phyloP scores from a whole-genome alignment of 30 jellyfish, hydroid and myxozoan species.

The Rhopilema esculentum region DNA sequence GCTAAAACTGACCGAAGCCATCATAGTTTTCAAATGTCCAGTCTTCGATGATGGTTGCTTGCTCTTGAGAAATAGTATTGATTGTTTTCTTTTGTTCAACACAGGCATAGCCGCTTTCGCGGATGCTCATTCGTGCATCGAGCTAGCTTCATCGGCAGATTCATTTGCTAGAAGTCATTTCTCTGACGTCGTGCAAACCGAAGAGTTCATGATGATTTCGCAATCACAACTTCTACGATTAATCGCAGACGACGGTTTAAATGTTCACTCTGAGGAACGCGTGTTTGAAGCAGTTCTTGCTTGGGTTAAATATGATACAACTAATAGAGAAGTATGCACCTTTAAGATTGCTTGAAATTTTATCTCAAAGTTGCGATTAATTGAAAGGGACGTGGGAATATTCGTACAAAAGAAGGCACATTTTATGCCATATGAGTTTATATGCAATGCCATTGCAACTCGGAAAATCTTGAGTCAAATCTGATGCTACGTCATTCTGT shows the following conservation, averaged over 20 bases:
- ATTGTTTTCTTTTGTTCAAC: neutral
- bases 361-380: too few relatives aligned
- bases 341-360: neutral
- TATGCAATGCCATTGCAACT: too few relatives aligned
- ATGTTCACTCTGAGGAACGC: slow-evolving; percentile 96
- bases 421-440: too few relatives aligned
- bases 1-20: too few relatives aligned
- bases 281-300: slow-evolving; percentile 95
- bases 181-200: slow-evolving; percentile 91
- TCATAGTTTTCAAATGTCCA: too few relatives aligned
- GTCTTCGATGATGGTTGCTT: neutral
- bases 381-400: too few relatives aligned
- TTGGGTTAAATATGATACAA: slow-evolving; percentile 83
- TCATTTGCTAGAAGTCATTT: slow-evolving; percentile 91
- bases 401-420: too few relatives aligned
- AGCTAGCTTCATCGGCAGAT: slow-evolving; percentile 87
- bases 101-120: slow-evolving; percentile 96
- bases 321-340: slow-evolving; percentile 74
- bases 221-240: slow-evolving; percentile 72
- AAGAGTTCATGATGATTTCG: slow-evolving; percentile 85
- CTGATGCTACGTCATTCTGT: too few relatives aligned
- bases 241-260: slow-evolving; percentile 85
- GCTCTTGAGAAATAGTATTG: neutral
- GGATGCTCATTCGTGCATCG: slow-evolving; percentile 89
- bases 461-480: too few relatives aligned